Base-by-base conservation (phyloP, 2,113 vertebrate species). In the Egretta garzetta region DNA sequence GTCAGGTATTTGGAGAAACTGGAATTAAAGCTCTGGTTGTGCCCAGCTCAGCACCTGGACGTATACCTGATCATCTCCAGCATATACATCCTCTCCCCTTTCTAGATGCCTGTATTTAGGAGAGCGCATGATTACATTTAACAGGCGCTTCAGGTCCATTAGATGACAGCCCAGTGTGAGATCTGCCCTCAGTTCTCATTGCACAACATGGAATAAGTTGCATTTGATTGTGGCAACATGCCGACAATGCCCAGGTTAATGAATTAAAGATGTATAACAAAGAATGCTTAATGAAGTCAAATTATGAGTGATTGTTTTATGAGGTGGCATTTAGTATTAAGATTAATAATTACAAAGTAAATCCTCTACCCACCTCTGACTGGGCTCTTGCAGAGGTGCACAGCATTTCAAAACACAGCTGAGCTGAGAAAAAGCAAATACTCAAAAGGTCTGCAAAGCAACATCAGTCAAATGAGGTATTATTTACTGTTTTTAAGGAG, bases 141-240 rank as follows among this genome's bases (percentile, higher is more conserved):
- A 33, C 53, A 59, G 63, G 26, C 0, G 8, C 63, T 95, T 91
- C 85, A 83, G 55, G 71, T 77, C 77, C 93, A 91, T 95, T 96
- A 96, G 86, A 58, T 0, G 1, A 71, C 45, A 95, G 50, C 96
- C 71, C 87, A 76, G 87, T 49, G 55, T 80, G 95, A 96, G n/a
- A 59, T 80, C 62, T 86, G 37, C 55, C 71, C 67, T 86, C 55
- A 70, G 75, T 26, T 93, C 79, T 95, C 59, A 35, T 7, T 88
- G 74, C 84, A 63, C 91, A 59, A 90, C 81, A 83, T 3, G 13
- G 77, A 96, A 55, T 59, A 80, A 85, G 86, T 67, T 96, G n/a
- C 64, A 73, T 93, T 80, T 96, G 94, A 97, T 95, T 97, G 85
- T 83, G 95, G 94, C 91, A 92, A 80, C 94, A 90, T 67, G 81